These are phyloP conservation scores for Micromys minutus DNA, from an alignment of 2,113 vertebrate species.

Conservation along the genomic window DNA sequence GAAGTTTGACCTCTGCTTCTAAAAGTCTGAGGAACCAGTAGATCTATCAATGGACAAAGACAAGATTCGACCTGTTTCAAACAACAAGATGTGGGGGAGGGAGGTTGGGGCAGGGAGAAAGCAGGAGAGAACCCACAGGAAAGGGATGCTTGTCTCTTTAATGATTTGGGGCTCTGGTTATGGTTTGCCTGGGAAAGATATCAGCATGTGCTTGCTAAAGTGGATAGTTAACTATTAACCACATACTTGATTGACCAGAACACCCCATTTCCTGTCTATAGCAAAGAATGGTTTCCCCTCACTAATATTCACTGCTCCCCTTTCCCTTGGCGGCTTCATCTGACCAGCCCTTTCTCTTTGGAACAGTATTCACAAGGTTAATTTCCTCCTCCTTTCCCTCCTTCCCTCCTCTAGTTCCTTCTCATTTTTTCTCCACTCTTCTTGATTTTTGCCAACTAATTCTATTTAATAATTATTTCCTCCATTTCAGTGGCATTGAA, in stretches of 20 bases:
- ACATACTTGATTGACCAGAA: constrained; percentile 52
- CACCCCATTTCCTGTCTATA: constrained; percentile 9
- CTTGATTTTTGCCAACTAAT: constrained; percentile 1
- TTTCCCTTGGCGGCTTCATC: background rate
- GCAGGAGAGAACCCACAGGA: background rate
- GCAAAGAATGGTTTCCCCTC: constrained; percentile 19
- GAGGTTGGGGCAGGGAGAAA: background rate
- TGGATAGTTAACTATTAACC: constrained; percentile 38
- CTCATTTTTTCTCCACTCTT: background rate
- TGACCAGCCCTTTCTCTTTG: background rate
- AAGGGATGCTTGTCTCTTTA: background rate
- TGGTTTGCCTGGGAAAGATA: background rate
- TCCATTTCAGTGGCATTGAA: constrained; percentile 18
- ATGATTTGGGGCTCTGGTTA: background rate
- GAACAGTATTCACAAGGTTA: background rate
- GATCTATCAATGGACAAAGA: background rate
- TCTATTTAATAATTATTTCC: constrained; percentile 23
- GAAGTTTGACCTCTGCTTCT: background rate
- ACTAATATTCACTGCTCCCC: background rate
- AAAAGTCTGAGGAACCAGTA: background rate
- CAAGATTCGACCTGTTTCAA: background rate
- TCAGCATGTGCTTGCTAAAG: background rate
- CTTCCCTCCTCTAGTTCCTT: background rate
- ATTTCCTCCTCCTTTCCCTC: background rate
- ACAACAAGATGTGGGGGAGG: background rate